Evolutionary conservation across 2,888 invertebrate genomes (phyloP).

Genomic region (Desoria tigrina): DNA sequence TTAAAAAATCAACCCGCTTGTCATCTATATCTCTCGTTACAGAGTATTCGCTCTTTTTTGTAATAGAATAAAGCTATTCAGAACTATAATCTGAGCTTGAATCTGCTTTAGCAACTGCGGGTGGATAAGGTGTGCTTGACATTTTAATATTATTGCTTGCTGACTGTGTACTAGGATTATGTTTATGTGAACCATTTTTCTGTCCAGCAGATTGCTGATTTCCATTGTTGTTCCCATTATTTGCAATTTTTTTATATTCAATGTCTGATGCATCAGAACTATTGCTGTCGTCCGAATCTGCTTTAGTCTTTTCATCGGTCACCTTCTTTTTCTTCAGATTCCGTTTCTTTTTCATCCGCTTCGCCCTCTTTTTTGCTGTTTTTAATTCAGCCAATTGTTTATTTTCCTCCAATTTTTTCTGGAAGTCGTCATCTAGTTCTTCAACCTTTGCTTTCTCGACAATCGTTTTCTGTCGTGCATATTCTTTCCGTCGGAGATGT

Average conservation of each 20-base stretch:
- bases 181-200: slow-evolving; percentile 18
- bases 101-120: slow-evolving; percentile 1
- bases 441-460: slow-evolving; percentile 81
- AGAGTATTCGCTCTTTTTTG: too few species aligned
- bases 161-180: too few species aligned
- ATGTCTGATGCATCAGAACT: slow-evolving; percentile 18
- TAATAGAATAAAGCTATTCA: too few species aligned
- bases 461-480: slow-evolving; percentile 90
- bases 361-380: slow-evolving; percentile 89
- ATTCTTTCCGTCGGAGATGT: slow-evolving; percentile 88
- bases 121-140: too few species aligned
- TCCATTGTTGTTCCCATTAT: slow-evolving; percentile 1
- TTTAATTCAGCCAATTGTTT: slow-evolving; percentile 69
- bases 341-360: slow-evolving; percentile 77
- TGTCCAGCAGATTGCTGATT: slow-evolving; percentile 7
- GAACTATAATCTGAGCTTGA: neutral
- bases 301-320: neutral
- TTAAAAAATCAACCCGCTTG: too few species aligned
- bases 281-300: slow-evolving; percentile 20
- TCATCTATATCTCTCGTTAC: too few species aligned
- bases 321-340: slow-evolving; percentile 56
- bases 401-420: slow-evolving; percentile 76
- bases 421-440: slow-evolving; percentile 78
- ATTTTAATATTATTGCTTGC: slow-evolving; percentile 18
- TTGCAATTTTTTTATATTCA: slow-evolving; percentile 6